These are phyloP conservation scores for Sicus ferrugineus DNA, from an alignment of 2,888 invertebrate species.

Conservation along the genomic window DNA sequence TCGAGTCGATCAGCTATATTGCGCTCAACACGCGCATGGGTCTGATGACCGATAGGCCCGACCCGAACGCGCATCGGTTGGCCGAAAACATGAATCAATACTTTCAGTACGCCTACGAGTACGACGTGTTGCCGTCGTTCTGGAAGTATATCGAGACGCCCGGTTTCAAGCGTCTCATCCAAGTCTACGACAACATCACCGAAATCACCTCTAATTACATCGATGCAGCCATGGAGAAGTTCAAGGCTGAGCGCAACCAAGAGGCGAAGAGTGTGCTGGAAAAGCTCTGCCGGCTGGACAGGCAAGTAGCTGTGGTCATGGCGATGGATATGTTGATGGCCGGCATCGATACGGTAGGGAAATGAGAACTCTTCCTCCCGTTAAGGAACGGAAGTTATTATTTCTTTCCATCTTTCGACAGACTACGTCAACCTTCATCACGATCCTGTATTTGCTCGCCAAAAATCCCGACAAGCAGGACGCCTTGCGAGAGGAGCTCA, in stretches of 20 bases:
- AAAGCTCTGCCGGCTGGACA: slow-evolving; percentile 70
- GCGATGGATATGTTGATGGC: slow-evolving; percentile 76
- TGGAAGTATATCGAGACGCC: slow-evolving; percentile 55
- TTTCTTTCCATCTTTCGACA: slow-evolving; percentile 50
- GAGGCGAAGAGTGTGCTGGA: slow-evolving; percentile 69
- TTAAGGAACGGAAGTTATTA: too few relatives aligned
- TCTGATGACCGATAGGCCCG: slow-evolving; percentile 45
- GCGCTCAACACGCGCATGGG: slow-evolving; percentile 60
- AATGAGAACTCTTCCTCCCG: neutral
- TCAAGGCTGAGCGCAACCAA: slow-evolving; percentile 37
- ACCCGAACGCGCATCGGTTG: slow-evolving; percentile 48
- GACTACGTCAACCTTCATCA: slow-evolving; percentile 56
- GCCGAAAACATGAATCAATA: slow-evolving; percentile 51
- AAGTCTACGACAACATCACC: slow-evolving; percentile 53
- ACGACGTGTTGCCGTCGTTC: slow-evolving; percentile 56
- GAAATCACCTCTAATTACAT: slow-evolving; percentile 58
- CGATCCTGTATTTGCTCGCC: slow-evolving; percentile 66
- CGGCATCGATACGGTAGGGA: slow-evolving; percentile 76
- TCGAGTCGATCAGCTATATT: slow-evolving; percentile 67
- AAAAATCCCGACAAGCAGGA: slow-evolving; percentile 72
- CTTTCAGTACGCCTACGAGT: slow-evolving; percentile 52
- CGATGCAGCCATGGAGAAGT: slow-evolving; percentile 55
- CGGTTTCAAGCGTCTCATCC: slow-evolving; percentile 52
- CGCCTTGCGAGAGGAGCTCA: slow-evolving; percentile 69
- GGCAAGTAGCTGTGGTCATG: slow-evolving; percentile 73